Evolutionary conservation across 2,797 vertebrate species (phyloP).

Genomic region (Anabacerthia variegaticeps): DNA sequence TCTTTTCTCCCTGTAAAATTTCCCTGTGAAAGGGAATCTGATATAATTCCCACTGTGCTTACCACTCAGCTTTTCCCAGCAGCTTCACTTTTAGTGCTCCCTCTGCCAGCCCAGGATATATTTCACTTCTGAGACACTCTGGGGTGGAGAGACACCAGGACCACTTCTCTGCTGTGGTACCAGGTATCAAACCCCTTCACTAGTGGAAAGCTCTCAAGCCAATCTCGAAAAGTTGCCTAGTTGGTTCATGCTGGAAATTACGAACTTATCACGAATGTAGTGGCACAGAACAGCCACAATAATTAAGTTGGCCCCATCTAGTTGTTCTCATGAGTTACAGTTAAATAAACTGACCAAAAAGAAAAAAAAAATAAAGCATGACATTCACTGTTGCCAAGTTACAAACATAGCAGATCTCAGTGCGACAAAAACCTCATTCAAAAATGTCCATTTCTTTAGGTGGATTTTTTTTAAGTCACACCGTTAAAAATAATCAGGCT

Average conservation of each 20-base stretch:
- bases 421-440: not conserved
- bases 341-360: not conserved
- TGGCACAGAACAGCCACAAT: not conserved
- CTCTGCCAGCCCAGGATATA: not conserved
- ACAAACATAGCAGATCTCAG: not conserved
- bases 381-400: not conserved
- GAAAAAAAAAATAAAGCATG: not conserved
- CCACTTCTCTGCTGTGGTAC: fast-evolving
- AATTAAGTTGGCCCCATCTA: not conserved
- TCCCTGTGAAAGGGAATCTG: not conserved
- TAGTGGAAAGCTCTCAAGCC: not conserved
- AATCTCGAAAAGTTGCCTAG: not conserved
- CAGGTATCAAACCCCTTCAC: fast-evolving
- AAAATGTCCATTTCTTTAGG: not conserved
- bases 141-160: not conserved
- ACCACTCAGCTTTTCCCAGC: not conserved
- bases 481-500: fast-evolving
- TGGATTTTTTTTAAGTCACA: not conserved
- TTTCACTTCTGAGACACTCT: not conserved
- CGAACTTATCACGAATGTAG: fast-evolving
- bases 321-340: not conserved
- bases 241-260: not conserved
- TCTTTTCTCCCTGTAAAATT: not conserved
- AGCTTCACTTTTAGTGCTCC: not conserved
- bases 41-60: not conserved